Percentiles rank a stretch among this genome's conserved stretches.
These are phyloP conservation scores for Dipodomys stephensi DNA, from an alignment of 2,113 vertebrate genomes.

Conservation along the genomic window DNA sequence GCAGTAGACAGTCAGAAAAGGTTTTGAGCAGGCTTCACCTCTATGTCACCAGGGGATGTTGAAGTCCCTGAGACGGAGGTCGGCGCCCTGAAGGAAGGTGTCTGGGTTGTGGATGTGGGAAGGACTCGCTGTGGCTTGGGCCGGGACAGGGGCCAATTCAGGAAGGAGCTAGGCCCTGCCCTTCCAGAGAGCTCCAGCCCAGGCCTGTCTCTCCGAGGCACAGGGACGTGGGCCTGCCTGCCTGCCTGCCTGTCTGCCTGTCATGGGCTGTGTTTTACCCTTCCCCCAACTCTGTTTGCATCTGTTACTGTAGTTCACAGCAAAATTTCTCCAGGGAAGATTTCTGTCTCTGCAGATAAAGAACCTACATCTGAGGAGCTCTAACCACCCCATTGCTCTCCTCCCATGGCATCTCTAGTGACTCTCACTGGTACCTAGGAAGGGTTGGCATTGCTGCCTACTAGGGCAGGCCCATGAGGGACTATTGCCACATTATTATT, in stretches of 20 bases:
- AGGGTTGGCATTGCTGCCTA: background rate
- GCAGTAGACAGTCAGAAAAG: background rate
- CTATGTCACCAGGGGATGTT: too few species aligned
- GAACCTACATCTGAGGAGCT: background rate
- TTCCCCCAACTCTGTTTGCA: background rate
- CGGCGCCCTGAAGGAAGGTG: background rate
- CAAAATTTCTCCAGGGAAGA: slow-evolving; percentile 1
- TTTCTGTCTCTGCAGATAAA: slow-evolving; percentile 14
- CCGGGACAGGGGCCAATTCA: background rate
- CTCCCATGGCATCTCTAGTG: background rate
- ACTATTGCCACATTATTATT: background rate
- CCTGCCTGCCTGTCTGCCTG: background rate
- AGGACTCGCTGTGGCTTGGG: background rate
- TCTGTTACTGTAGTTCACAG: background rate
- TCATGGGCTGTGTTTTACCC: background rate
- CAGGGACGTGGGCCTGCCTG: background rate
- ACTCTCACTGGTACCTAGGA: background rate
- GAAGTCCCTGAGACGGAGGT: background rate
- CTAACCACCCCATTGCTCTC: background rate
- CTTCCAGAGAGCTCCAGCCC: background rate
- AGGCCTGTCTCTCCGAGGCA: background rate
- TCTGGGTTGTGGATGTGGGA: background rate
- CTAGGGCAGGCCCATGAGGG: background rate
- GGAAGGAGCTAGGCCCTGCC: slow-evolving; percentile 28
- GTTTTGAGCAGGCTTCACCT: background rate